Evolutionary conservation across 2,113 vertebrate genomes (phyloP).

Genomic region (Fregata magnificens): DNA sequence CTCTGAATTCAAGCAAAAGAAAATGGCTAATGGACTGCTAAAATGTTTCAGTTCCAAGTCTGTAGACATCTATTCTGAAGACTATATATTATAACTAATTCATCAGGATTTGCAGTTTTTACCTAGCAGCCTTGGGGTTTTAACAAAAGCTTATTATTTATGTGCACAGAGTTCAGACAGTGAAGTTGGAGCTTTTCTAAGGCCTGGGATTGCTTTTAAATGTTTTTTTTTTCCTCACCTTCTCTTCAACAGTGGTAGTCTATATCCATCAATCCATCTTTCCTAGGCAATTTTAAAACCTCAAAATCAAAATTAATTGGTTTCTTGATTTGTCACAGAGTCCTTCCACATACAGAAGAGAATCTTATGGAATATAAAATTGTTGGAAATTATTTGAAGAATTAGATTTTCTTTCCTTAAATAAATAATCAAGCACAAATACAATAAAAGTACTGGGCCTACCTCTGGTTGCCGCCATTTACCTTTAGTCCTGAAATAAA

Average conservation of each 20-base stretch:
- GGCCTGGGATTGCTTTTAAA: not conserved
- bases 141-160: slow-evolving; percentile 30
- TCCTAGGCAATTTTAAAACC: not conserved
- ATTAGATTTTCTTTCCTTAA: not conserved
- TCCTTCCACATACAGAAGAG: not conserved
- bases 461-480: not conserved
- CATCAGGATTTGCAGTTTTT: slow-evolving; percentile 29
- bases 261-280: not conserved
- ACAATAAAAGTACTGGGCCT: not conserved
- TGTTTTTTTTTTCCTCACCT: not conserved
- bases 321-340: not conserved
- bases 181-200: not conserved
- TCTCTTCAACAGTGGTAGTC: not conserved
- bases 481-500: not conserved
- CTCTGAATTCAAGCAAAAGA: not conserved
- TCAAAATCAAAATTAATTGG: not conserved
- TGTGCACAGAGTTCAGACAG: not conserved
- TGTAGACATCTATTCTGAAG: not conserved
- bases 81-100: not conserved
- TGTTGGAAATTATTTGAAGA: not conserved
- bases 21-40: not conserved
- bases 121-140: not conserved
- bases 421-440: not conserved
- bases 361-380: not conserved
- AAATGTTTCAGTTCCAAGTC: not conserved